Percentiles rank a stretch among this genome's conserved stretches.
These are phyloP conservation scores for Neoitamus cyanurus DNA, from an alignment of 2,888 invertebrate species.

Conservation along the genomic window DNA sequence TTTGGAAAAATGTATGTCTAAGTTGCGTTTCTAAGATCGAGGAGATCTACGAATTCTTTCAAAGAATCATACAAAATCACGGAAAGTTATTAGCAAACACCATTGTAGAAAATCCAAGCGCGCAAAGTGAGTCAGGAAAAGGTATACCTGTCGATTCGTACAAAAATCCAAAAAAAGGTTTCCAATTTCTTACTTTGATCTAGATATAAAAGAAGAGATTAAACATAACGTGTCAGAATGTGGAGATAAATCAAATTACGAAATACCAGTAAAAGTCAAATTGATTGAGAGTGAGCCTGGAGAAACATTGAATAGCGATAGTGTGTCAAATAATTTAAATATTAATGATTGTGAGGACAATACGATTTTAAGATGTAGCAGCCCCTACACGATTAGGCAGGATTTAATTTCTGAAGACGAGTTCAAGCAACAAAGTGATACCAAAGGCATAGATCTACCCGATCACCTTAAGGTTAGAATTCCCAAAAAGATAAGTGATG, in stretches of 20 bases:
- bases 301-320: neutral
- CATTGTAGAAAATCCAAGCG: neutral
- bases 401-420: neutral
- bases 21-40: neutral
- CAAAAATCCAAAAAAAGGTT: too few relatives aligned
- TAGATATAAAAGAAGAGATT: neutral
- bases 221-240: neutral
- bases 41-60: neutral
- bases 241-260: neutral
- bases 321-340: neutral
- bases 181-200: neutral
- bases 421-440: neutral
- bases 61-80: slow-evolving; percentile 2
- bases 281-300: neutral
- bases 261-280: neutral
- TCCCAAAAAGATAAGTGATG: slow-evolving; percentile 50
- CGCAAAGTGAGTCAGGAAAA: neutral
- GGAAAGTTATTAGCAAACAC: neutral
- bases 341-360: neutral
- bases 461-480: slow-evolving; percentile 50
- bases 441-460: slow-evolving; percentile 44
- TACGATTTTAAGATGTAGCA: neutral
- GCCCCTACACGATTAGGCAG: neutral
- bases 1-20: neutral
- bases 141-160: too few relatives aligned